Base-by-base conservation (phyloP, 2,113 vertebrate species). In the Eulemur macaco region DNA sequence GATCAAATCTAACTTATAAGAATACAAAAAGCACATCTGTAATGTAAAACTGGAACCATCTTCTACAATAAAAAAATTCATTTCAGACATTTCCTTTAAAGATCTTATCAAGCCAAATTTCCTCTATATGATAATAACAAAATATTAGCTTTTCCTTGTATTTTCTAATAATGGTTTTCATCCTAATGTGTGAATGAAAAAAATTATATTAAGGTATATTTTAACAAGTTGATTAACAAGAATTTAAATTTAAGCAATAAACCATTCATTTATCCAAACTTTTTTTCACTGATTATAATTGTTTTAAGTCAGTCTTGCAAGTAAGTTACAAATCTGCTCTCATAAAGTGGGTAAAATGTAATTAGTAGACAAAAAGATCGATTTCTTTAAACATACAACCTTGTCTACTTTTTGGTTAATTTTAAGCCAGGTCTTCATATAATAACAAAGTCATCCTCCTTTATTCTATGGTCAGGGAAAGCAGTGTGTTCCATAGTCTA, bases 161-260 rank as follows among this genome's bases (percentile, higher is more conserved):
- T 90, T 95, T 86, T 92, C 78, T 74, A 42, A 23, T 80, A 89
- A 69, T 85, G 31, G 15, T 85, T 94, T 94, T 77, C 37, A 90
- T 37, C 4, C 42, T 85, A 74, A 34, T 4, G 69, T 71, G 9
- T 66, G 1, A 86, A 58, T n/a, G 77, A 76, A 80, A 45, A 81
- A 81, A 86, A 58, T 86, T 85, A n/a, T 87, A 58, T 77, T 87
- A 88, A 80, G 14, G 11, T 73, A 58, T 37, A 92, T 68, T 92
- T 97, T 77, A 94, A 92, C 25, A 93, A 82, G 25, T 3, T 88
- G 21, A 94, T 60, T 84, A 81, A 58, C 11, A 52, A 94, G 64
- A 69, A 81, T 47, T 71, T 31, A 81, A 42, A 60, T 73, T 84
- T 42, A 95, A 93, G 37, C n/a, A 77, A 39, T 27, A 86, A 94